Percentiles rank a stretch among this genome's conserved stretches.
These are phyloP conservation scores for Laothoe populi DNA, from an alignment of 2,888 invertebrate genomes.

Conservation along the genomic window DNA sequence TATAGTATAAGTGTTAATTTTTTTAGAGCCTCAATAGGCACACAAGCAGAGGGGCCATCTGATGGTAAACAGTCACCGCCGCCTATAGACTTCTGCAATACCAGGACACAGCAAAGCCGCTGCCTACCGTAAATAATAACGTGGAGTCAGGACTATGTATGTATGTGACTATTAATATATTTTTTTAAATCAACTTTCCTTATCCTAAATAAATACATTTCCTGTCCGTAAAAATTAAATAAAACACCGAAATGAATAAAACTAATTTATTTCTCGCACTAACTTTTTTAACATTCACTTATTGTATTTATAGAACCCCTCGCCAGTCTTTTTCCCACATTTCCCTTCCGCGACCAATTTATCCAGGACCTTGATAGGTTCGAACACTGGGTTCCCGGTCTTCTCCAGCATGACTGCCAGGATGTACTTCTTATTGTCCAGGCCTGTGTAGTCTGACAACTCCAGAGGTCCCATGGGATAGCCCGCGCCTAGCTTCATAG, in stretches of 20 bases:
- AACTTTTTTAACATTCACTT: slow-evolving; percentile 34
- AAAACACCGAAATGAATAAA: background rate
- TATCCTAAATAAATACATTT: no score
- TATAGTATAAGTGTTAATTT: no score
- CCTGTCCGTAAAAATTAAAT: background rate
- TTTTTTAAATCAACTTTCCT: no score
- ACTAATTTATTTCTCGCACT: background rate
- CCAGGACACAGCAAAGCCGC: no score
- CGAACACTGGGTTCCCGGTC: slow-evolving; percentile 66
- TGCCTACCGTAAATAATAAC: no score
- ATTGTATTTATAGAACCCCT: slow-evolving; percentile 91
- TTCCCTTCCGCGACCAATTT: slow-evolving; percentile 90
- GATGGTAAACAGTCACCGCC: no score
- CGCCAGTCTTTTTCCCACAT: slow-evolving; percentile 90
- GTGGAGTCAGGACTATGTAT: no score
- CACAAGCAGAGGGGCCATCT: no score
- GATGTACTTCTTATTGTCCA: slow-evolving; percentile 88
- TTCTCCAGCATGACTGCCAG: slow-evolving; percentile 88
- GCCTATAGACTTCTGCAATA: no score
- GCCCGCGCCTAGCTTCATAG: slow-evolving; percentile 95
- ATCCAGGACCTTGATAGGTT: slow-evolving; percentile 84
- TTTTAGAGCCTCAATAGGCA: no score
- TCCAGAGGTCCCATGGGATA: slow-evolving; percentile 97
- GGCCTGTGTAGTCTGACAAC: slow-evolving; percentile 92
- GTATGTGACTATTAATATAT: no score